Evolutionary conservation across 2,113 vertebrate species (phyloP).

Genomic region (Lasiurus borealis): DNA sequence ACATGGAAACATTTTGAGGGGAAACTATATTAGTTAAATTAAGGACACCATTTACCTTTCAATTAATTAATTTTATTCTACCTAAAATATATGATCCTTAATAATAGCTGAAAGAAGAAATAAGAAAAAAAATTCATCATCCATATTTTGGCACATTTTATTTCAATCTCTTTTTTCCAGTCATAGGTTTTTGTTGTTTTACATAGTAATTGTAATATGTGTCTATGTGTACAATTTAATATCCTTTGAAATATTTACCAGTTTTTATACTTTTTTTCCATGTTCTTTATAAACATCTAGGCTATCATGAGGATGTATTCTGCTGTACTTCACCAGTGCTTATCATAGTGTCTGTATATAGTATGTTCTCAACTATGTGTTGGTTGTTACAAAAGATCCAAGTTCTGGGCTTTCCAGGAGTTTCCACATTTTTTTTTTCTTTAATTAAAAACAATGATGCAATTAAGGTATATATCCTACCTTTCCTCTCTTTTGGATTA

Average conservation of each 20-base stretch:
- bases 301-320: background rate
- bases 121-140: background rate
- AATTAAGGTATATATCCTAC: background rate
- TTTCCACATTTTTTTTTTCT: background rate
- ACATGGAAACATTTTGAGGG: conserved; percentile 45
- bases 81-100: conserved; percentile 13
- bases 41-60: conserved; percentile 28
- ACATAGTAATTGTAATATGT: background rate
- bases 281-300: background rate
- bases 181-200: conserved; percentile 7
- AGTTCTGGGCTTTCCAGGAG: background rate
- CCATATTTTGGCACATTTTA: conserved; percentile 20
- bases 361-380: background rate
- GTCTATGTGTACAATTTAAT: background rate
- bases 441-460: background rate
- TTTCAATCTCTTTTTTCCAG: background rate
- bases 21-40: background rate
- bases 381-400: background rate
- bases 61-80: conserved; percentile 46
- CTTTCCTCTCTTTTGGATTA: background rate
- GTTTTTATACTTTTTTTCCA: background rate
- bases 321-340: background rate
- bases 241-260: background rate
- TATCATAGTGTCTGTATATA: background rate
- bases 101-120: conserved; percentile 49